A percentile compares a stretch with the other conserved stretches of the same genome.
Evolutionary conservation across 2,113 vertebrate species (phyloP).

Genomic region (Passer domesticus): DNA sequence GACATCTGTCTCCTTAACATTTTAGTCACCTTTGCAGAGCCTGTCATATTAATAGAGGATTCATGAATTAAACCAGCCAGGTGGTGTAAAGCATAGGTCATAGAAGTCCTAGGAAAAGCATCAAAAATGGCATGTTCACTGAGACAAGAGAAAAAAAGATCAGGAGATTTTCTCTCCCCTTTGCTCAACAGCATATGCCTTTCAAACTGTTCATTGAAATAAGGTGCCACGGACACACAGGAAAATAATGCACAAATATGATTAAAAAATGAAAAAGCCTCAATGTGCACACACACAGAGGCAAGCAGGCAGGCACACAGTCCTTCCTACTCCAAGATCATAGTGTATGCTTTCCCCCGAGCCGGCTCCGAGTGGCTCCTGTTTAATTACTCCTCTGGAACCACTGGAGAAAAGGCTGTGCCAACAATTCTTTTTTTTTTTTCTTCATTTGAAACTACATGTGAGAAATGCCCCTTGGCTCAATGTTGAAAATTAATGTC

Average conservation of each 20-base stretch:
- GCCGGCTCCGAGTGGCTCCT: not conserved
- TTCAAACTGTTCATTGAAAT: conserved; percentile 5
- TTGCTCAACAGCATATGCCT: conserved; percentile 11
- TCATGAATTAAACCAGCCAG: conserved; percentile 34
- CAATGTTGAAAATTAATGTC: not conserved
- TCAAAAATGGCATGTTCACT: conserved; percentile 1
- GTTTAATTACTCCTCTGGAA: conserved; percentile 46
- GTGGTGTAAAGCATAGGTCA: conserved; percentile 44
- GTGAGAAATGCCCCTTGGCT: conserved; percentile 35
- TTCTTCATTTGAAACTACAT: not conserved
- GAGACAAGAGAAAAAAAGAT: not conserved
- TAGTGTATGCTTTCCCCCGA: fast-evolving
- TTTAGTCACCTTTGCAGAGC: conserved; percentile 21
- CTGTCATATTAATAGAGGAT: conserved; percentile 10
- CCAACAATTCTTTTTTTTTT: not conserved
- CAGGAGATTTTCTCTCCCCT: not conserved
- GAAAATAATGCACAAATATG: not conserved
- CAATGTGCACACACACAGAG: not conserved
- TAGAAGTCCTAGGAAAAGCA: not conserved
- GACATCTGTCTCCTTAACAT: conserved; percentile 41
- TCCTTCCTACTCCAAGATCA: not conserved
- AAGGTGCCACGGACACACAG: not conserved
- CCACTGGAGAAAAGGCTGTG: not conserved
- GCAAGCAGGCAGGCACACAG: not conserved
- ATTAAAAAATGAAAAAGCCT: not conserved